Evolutionary conservation across 2,888 invertebrate species (phyloP).

Genomic region (Thera obeliscata): DNA sequence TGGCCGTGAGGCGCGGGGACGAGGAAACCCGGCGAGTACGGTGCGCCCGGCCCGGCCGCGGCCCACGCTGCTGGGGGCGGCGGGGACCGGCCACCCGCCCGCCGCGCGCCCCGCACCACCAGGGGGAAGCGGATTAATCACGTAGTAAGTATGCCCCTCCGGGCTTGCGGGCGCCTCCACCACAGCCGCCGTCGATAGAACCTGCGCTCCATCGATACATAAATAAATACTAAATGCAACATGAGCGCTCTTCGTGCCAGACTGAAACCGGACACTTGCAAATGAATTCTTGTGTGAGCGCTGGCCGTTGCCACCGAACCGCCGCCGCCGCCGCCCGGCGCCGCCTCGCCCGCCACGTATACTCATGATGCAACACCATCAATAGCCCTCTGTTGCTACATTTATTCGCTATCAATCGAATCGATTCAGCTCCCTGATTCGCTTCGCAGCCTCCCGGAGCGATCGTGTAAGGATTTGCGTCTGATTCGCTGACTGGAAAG

Average conservation of each 20-base stretch:
- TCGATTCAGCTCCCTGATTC: conserved; percentile 44
- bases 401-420: conserved; percentile 61
- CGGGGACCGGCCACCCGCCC: conserved; percentile 50
- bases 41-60: conserved; percentile 63
- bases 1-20: conserved; percentile 85
- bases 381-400: conserved; percentile 42
- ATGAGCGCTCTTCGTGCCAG: conserved; percentile 77
- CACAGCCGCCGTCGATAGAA: conserved; percentile 63
- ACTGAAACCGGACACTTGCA: conserved; percentile 83
- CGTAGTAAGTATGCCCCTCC: conserved; percentile 83
- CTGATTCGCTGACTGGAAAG: conserved; percentile 44
- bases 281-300: conserved; percentile 71
- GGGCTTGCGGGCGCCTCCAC: conserved; percentile 55
- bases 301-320: conserved; percentile 69
- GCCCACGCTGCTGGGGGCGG: conserved; percentile 55
- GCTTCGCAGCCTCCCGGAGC: conserved; percentile 43
- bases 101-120: conserved; percentile 39
- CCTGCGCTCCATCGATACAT: conserved; percentile 79
- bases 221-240: conserved; percentile 81
- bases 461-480: conserved; percentile 34
- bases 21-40: conserved; percentile 84
- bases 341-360: conserved; percentile 44
- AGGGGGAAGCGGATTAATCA: conserved; percentile 77
- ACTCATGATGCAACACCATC: conserved; percentile 64
- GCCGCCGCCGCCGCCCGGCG: conserved; percentile 28